Conservation (phyloP, 2,888 invertebrate genomes). For the Drymonia ruficornis region DNA sequence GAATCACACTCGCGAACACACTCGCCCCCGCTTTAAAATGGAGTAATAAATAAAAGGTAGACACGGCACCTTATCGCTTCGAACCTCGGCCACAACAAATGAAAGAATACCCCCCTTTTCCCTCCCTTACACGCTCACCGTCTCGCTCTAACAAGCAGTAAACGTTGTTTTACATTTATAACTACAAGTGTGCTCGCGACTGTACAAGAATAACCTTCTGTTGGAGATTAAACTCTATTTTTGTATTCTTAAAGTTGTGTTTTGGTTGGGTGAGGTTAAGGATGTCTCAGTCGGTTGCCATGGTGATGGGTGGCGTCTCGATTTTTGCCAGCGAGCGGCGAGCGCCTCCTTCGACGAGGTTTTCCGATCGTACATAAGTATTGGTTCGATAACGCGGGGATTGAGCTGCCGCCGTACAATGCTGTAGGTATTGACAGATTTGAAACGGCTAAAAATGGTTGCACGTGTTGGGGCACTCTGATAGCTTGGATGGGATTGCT, state of each 20-base stretch:
- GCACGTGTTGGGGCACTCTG: not conserved
- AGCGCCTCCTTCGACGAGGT: conserved; percentile 71
- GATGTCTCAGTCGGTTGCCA: conserved; percentile 53
- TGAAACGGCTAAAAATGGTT: conserved; percentile 39
- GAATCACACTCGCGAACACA: conserved; percentile 72
- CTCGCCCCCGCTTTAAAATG: conserved; percentile 78
- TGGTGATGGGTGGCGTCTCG: conserved; percentile 68
- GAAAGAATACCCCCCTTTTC: conserved; percentile 66
- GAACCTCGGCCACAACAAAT: conserved; percentile 64
- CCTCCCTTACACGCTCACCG: conserved; percentile 37
- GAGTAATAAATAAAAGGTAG: conserved; percentile 82
- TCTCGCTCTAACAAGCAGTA: conserved; percentile 59
- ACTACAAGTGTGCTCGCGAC: conserved; percentile 71
- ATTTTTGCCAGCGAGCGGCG: conserved; percentile 59
- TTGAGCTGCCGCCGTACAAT: conserved; percentile 25
- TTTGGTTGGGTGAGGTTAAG: conserved; percentile 36
- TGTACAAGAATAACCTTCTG: conserved; percentile 33
- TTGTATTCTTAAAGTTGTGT: conserved; percentile 32
- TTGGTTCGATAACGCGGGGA: conserved; percentile 35
- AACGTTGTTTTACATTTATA: conserved; percentile 83
- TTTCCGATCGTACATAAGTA: conserved; percentile 60
- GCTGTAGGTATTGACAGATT: conserved; percentile 47
- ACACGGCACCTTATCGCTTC: conserved; percentile 73
- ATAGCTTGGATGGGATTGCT: too few species aligned
- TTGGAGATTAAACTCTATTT: conserved; percentile 38